These are phyloP conservation scores for Pissodes strobi DNA, from an alignment of 1,140 invertebrate genomes.

Conservation along the genomic window DNA sequence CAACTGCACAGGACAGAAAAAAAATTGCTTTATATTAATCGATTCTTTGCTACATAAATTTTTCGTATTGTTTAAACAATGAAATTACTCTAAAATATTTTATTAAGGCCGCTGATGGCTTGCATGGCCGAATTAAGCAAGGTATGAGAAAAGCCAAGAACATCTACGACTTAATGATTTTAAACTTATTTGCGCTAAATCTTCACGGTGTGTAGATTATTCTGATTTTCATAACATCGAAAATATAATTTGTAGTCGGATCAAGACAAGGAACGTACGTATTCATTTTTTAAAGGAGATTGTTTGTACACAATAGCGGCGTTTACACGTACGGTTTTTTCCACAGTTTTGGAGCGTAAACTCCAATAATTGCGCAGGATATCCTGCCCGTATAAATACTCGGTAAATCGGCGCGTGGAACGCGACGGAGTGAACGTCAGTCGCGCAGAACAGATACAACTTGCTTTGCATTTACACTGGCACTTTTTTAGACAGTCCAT, in stretches of 20 bases:
- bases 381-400: too few relatives aligned
- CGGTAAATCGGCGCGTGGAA: too few relatives aligned
- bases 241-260: background rate
- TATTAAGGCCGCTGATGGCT: background rate
- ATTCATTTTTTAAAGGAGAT: background rate
- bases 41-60: background rate
- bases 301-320: too few relatives aligned
- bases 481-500: too few relatives aligned
- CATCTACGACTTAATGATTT: background rate
- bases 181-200: background rate
- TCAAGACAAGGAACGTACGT: too few relatives aligned
- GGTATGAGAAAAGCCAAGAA: background rate
- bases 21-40: background rate
- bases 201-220: too few relatives aligned
- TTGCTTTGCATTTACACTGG: too few relatives aligned
- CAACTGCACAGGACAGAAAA: background rate
- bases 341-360: too few relatives aligned
- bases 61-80: background rate
- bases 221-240: background rate
- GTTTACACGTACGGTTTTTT: too few relatives aligned
- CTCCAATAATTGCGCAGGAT: too few relatives aligned
- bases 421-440: too few relatives aligned
- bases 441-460: too few relatives aligned
- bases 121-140: constrained; percentile 8
- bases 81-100: constrained; percentile 5